A percentile compares a stretch with the other conserved stretches of the same genome.
phyloP scores from a whole-genome alignment of 2,797 vertebrate species.

The Micrastur ruficollis region DNA sequence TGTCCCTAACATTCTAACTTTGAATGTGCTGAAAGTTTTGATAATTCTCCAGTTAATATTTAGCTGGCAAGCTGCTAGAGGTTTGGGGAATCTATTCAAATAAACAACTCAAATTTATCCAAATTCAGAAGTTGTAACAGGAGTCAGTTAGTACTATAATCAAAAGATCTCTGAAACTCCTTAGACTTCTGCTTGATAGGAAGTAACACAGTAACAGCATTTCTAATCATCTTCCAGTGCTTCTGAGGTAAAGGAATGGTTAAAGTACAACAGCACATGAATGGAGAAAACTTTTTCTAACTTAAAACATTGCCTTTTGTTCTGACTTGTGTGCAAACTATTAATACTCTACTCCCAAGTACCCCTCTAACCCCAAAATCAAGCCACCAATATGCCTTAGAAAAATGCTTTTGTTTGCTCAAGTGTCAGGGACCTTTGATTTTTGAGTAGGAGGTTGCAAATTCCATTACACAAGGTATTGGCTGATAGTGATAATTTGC shows the following conservation, averaged over 20 bases:
- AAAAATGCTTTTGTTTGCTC: neutral
- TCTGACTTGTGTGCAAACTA: neutral
- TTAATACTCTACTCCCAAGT: neutral
- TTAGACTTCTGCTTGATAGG: neutral
- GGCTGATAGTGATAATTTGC: neutral
- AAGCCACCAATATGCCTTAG: neutral
- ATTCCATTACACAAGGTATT: neutral
- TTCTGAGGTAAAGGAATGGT: neutral
- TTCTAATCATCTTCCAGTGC: neutral
- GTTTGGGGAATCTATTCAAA: neutral
- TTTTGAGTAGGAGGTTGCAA: neutral
- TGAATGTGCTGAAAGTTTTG: neutral
- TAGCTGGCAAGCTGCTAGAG: neutral
- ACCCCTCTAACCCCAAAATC: neutral
- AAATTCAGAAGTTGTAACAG: neutral
- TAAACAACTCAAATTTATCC: neutral
- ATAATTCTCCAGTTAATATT: neutral
- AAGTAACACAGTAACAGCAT: neutral
- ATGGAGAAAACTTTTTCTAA: neutral
- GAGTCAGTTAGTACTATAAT: neutral
- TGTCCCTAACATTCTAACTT: neutral
- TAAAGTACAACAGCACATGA: neutral
- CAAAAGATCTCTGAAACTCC: neutral
- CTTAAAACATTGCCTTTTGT: neutral
- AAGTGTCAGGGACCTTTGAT: neutral